Percentiles rank a stretch among this genome's conserved stretches.
These are phyloP conservation scores for Xestia xanthographa DNA, from an alignment of 2,888 invertebrate genomes.

Conservation along the genomic window DNA sequence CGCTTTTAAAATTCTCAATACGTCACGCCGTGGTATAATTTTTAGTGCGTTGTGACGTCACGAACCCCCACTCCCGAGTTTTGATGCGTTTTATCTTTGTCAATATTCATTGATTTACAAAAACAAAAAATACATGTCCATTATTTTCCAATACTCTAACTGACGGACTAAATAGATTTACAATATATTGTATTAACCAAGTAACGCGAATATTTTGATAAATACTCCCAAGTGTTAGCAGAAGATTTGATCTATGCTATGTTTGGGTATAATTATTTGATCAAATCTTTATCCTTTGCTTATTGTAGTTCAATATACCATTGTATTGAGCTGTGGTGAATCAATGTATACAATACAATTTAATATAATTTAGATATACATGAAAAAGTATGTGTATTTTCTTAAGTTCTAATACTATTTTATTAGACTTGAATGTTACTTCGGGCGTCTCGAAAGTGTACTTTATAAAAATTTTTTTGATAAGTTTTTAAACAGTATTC, in stretches of 20 bases:
- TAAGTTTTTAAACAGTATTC: conserved; percentile 24
- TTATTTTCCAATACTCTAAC: no score
- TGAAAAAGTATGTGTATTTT: neutral
- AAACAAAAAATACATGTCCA: no score
- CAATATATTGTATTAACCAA: neutral
- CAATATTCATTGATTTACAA: no score
- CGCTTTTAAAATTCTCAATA: no score
- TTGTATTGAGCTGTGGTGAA: conserved; percentile 1
- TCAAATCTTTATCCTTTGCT: neutral
- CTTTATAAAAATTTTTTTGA: conserved; percentile 9
- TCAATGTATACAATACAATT: neutral
- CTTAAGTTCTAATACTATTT: neutral
- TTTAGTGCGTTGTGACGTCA: no score
- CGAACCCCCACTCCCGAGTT: no score
- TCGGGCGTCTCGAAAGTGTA: neutral
- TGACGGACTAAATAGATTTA: no score
- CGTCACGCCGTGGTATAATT: no score
- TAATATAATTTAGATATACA: neutral
- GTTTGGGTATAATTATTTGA: neutral
- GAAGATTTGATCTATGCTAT: neutral
- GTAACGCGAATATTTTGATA: neutral
- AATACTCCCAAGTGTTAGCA: neutral
- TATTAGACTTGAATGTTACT: neutral
- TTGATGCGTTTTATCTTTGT: no score
- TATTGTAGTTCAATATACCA: conserved; percentile 18